Base-by-base conservation (phyloP, 2,888 invertebrate genomes). In the Fragum sueziense region DNA sequence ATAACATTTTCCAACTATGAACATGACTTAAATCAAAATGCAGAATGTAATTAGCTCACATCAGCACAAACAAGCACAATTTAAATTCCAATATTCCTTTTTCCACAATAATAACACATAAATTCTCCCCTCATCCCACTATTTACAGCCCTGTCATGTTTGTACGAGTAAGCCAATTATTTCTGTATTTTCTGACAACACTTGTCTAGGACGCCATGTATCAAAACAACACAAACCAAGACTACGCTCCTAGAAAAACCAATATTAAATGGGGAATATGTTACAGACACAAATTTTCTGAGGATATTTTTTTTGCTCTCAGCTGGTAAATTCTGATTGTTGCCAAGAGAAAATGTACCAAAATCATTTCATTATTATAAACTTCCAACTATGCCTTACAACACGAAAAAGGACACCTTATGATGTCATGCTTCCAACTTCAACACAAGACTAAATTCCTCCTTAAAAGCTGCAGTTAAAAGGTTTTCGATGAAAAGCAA, bases 191-290 rank as follows among this genome's bases (percentile, higher is more conserved):
- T 65, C 65, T 65, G 65, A 65, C 65, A 65, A 34, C 31, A 37
- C 14, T 41, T 9, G 37, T 41, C 25, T 41, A 65, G 25, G 65
- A 65, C 65, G 41, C 41, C 41, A 65, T 65, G 65, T 65, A 65
- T 65, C 33, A 65, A 65, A 41, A 41, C 65, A 65, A 65, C 65
- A 65, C 65, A 65, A n/a, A 17, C 20, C 41, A 37, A 37, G 37
- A 9, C 37, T 27, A 9, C 41, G 41, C 37, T 41, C 29, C 37
- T 41, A 11, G 65, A 27, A 65, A 65, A 65, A 65, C 65, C 65
- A 65, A 65, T 65, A 65, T 65, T 33, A 62, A 62, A 41, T 65
- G 27, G 41, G 41, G 27, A 65, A 65, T 65, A 65, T 41, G 65
- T 65, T 65, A 65, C 65, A 65, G 41, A 9, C 41, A 65, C 41